Percentiles rank a stretch among this genome's conserved stretches.
These are phyloP conservation scores for Kuschelorhynchus macadamiae DNA, from an alignment of 2,888 invertebrate species.

Conservation along the genomic window DNA sequence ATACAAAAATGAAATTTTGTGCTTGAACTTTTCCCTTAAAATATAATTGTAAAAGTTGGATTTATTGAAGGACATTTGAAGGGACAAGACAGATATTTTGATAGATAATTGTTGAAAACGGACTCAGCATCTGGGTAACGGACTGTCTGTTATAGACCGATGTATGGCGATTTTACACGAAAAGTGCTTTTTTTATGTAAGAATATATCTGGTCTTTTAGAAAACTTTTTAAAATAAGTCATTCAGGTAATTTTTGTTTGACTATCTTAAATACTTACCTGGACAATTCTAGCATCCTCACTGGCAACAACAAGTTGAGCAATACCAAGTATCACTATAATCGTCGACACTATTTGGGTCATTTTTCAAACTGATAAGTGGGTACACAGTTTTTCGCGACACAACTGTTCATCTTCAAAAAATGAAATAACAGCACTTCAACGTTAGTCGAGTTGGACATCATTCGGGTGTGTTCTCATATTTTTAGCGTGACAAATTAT, in stretches of 20 bases:
- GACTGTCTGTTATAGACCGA: too few species aligned
- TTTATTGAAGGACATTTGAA: too few species aligned
- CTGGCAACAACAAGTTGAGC: conserved; percentile 25
- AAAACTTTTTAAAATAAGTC: too few species aligned
- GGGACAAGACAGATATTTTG: too few species aligned
- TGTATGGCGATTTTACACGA: too few species aligned
- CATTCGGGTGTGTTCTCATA: conserved; percentile 61
- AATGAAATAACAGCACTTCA: conserved; percentile 50
- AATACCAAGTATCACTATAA: not conserved
- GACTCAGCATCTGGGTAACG: too few species aligned
- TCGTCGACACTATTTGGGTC: conserved; percentile 10
- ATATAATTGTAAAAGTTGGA: too few species aligned
- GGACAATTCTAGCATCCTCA: conserved; percentile 23
- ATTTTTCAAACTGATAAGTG: conserved; percentile 13
- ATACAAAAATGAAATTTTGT: too few species aligned
- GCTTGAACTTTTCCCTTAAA: too few species aligned
- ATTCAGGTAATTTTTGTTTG: too few species aligned
- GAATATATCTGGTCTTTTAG: too few species aligned
- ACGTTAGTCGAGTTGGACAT: conserved; percentile 33
- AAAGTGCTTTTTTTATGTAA: too few species aligned
- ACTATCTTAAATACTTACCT: conserved; percentile 27
- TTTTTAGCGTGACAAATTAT: conserved; percentile 67
- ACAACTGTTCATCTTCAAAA: conserved; percentile 47
- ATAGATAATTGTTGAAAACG: not conserved
- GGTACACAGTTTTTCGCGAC: conserved; percentile 18